Base-by-base conservation (phyloP, 2,797 vertebrate genomes). In the Nothura maculosa region DNA sequence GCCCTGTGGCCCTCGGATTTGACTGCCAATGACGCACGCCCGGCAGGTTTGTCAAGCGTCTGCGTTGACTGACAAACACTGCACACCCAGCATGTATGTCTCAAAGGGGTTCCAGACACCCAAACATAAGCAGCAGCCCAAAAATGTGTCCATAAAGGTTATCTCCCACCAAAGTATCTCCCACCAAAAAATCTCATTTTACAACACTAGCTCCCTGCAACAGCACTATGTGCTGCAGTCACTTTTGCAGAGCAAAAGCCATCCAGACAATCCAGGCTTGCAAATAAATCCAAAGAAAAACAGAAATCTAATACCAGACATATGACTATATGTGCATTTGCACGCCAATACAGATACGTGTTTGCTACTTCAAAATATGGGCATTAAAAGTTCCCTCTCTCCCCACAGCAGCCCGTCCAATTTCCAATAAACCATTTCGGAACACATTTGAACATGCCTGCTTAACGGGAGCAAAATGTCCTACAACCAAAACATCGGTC, bases 11-110 rank as follows among this genome's bases (percentile, higher is more conserved):
- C 88, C 70, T 79, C 93, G 94, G 93, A 88, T 83, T 95, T 1
- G 64, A 86, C 68, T 92, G 95, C 91, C 90, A 92, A 91, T 87
- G 93, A 93, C 92, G 89, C 13, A 85, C 27, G 52, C 32, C 76
- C 52, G 0, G 3, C 0, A 14, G 5, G 74, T 25, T 25, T 21
- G 32, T 52, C 67, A 19, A 73, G 55, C 34, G n/a, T 79, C 2
- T 0, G 30, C 3, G 63, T 19, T 16, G 50, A 52, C 50, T 28
- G 27, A 52, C 52, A 54, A 54, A 54, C 52, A 54, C 52, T 16
- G 15, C 27, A 54, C 52, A 30, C 15, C 28, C 52, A 54, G 27
- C 28, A 30, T 14, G 28, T 54, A 28, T 30, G 25, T 30, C 28
- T 54, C 9, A 28, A 54, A 30, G 52, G 52, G 52, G 52, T 30